phyloP scores from a whole-genome alignment of 2,113 vertebrate genomes.

The Carlito syrichta region DNA sequence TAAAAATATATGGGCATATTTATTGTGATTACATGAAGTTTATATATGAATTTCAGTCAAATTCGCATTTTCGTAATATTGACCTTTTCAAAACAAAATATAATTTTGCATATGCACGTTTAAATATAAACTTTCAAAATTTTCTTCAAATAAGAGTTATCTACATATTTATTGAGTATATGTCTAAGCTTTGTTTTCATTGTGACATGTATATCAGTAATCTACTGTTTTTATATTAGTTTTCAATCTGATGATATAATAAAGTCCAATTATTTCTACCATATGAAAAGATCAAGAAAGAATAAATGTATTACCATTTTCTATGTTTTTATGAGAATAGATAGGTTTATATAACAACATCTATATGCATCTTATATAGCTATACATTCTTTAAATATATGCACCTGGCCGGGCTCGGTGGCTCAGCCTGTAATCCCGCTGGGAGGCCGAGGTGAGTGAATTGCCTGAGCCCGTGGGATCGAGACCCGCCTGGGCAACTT shows the following conservation, averaged over 20 bases:
- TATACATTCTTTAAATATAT: background rate
- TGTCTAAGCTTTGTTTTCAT: background rate
- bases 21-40: background rate
- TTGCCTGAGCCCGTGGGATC: too few species aligned
- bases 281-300: background rate
- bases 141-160: background rate
- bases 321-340: background rate
- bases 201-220: background rate
- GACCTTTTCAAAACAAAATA: background rate
- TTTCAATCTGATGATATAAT: background rate
- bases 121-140: background rate
- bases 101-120: background rate
- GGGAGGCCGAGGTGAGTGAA: too few species aligned
- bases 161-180: background rate
- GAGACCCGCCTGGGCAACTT: too few species aligned
- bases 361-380: background rate
- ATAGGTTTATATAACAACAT: background rate
- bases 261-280: background rate
- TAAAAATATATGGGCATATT: background rate
- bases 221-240: background rate
- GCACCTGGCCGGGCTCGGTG: too few species aligned
- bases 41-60: background rate
- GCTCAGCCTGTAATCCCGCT: too few species aligned
- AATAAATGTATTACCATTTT: background rate
- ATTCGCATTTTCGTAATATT: background rate